These are phyloP conservation scores for Myotis davidii DNA, from an alignment of 2,113 vertebrate species.

Conservation along the genomic window DNA sequence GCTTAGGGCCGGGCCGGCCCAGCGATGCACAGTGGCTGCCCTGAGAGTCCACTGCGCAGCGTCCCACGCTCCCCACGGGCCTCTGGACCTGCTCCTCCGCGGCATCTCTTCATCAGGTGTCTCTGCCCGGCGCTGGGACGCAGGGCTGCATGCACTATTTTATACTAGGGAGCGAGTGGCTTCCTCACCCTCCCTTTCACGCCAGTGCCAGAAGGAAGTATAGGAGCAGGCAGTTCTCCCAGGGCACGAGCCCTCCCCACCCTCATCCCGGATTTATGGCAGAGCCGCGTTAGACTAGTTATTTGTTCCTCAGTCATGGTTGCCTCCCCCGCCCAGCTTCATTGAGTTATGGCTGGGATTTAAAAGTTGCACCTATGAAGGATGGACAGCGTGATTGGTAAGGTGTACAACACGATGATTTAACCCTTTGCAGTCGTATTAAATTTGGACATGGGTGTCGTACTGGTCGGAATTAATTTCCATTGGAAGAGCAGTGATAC, in stretches of 20 bases:
- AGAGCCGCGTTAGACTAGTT: no score
- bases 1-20: background rate
- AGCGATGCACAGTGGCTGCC: rapidly evolving
- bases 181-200: background rate
- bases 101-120: background rate
- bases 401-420: background rate
- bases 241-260: background rate
- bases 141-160: background rate
- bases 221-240: background rate
- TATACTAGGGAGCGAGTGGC: background rate
- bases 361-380: background rate
- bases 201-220: background rate
- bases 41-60: rapidly evolving
- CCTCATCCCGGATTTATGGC: background rate
- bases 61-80: background rate
- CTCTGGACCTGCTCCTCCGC: background rate
- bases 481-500: no score
- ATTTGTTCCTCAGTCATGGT: background rate
- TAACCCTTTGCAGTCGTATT: no score
- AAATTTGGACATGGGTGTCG: no score
- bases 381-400: background rate
- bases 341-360: background rate
- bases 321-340: background rate
- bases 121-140: rapidly evolving
- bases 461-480: no score